Evolutionary conservation across 1,140 invertebrate species (phyloP).

Genomic region (Drosophila teissieri): DNA sequence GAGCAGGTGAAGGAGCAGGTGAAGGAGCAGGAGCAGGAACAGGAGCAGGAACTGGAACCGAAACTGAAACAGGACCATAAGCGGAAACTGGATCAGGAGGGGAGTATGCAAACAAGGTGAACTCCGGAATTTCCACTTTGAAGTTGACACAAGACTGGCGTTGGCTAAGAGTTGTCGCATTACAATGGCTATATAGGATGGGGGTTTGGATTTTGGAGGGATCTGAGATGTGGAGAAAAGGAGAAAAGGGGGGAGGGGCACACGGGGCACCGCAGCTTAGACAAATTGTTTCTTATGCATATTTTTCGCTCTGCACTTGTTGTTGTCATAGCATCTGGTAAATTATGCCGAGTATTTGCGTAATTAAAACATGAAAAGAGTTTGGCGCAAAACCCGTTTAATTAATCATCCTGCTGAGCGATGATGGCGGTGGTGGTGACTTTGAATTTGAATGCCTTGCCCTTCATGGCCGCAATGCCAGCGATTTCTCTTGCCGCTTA

Average conservation of each 20-base stretch:
- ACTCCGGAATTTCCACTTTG: slow-evolving; percentile 45
- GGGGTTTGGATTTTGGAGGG: not conserved
- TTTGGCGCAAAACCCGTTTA: slow-evolving; percentile 70
- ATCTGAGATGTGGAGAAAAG: too few species aligned
- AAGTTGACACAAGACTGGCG: slow-evolving; percentile 42
- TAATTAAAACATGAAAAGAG: slow-evolving; percentile 83
- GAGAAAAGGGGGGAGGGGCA: too few species aligned
- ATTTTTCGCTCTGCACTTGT: slow-evolving; percentile 41
- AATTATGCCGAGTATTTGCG: slow-evolving; percentile 75
- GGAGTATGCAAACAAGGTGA: slow-evolving; percentile 36
- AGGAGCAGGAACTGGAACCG: slow-evolving; percentile 5
- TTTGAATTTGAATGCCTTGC: slow-evolving; percentile 44
- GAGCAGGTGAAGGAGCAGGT: not conserved
- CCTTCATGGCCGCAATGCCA: slow-evolving; percentile 24
- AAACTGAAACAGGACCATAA: slow-evolving; percentile 8
- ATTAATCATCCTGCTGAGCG: slow-evolving; percentile 43
- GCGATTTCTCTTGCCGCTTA: slow-evolving; percentile 37
- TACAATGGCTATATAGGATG: slow-evolving; percentile 10
- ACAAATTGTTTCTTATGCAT: slow-evolving; percentile 71
- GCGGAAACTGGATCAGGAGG: slow-evolving; percentile 8
- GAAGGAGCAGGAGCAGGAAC: not conserved
- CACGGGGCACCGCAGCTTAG: slow-evolving; percentile 47
- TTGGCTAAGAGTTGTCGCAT: slow-evolving; percentile 26
- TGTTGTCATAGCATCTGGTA: slow-evolving; percentile 55
- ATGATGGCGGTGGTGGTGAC: not conserved